Evolutionary conservation across 2,888 invertebrate species (phyloP).

Genomic region (Eupsilia transversa): DNA sequence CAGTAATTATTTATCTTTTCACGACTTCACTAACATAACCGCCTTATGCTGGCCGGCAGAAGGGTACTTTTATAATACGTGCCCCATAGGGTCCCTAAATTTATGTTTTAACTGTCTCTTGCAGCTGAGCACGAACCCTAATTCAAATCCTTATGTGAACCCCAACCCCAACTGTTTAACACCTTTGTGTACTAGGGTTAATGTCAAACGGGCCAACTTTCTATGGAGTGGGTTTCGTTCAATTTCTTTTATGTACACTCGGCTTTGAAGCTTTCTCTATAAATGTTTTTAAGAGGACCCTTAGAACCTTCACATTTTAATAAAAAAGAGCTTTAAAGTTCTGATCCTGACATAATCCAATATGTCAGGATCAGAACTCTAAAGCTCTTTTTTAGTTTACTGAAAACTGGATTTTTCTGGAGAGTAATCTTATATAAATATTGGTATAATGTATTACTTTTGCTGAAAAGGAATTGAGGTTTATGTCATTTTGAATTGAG

Average conservation of each 20-base stretch:
- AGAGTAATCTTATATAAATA: neutral
- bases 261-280: conserved; percentile 23
- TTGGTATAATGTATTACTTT: neutral
- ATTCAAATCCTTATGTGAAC: conserved; percentile 79
- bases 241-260: conserved; percentile 42
- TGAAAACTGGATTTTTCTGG: neutral
- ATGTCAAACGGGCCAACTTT: conserved; percentile 67
- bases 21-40: conserved; percentile 64
- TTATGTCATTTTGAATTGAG: neutral
- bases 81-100: conserved; percentile 82
- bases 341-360: neutral
- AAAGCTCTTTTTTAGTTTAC: neutral
- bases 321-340: neutral
- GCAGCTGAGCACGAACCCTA: conserved; percentile 81
- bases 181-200: conserved; percentile 78
- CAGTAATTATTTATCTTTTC: conserved; percentile 71
- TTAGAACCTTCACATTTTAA: conserved; percentile 10
- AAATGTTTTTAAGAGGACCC: conserved; percentile 15
- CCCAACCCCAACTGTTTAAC: conserved; percentile 78
- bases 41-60: conserved; percentile 72
- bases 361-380: neutral
- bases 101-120: conserved; percentile 85
- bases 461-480: neutral
- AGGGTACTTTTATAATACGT: conserved; percentile 83
- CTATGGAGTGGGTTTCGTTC: conserved; percentile 29